Percentiles rank a stretch among this genome's conserved stretches.
Conservation (phyloP, 2,888 invertebrate species). For the Eupithecia subumbrata region DNA sequence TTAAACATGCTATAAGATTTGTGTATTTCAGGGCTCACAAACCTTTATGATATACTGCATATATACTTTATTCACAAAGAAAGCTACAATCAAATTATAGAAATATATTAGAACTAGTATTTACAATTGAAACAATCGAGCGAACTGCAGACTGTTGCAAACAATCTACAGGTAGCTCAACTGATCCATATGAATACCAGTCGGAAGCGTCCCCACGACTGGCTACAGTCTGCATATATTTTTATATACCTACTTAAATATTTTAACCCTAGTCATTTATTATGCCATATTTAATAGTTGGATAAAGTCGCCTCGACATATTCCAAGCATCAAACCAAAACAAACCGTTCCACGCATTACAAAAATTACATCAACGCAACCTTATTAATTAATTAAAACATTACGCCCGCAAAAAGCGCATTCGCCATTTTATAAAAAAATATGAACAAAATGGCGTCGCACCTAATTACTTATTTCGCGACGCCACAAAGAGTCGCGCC, state of each 20-base stretch:
- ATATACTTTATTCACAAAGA: too few relatives aligned
- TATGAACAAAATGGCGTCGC: constrained; percentile 55
- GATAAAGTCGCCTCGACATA: neutral
- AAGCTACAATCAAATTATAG: too few relatives aligned
- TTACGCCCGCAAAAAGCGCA: constrained; percentile 32
- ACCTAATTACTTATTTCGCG: constrained; percentile 80
- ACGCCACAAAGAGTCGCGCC: constrained; percentile 71
- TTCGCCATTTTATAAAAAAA: constrained; percentile 50
- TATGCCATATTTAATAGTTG: neutral
- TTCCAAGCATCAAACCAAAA: neutral
- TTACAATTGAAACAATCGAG: too few relatives aligned
- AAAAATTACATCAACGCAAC: constrained; percentile 39
- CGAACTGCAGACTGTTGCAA: too few relatives aligned
- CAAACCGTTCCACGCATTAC: constrained; percentile 19
- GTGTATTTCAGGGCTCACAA: neutral
- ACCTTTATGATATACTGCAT: neutral
- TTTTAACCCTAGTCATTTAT: neutral
- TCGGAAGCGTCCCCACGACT: too few relatives aligned
- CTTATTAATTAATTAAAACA: constrained; percentile 48
- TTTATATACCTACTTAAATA: too few relatives aligned
- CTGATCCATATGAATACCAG: too few relatives aligned
- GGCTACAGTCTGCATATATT: too few relatives aligned
- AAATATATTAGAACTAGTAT: too few relatives aligned
- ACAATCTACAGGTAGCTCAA: too few relatives aligned
- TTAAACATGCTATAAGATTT: neutral